Base-by-base conservation (phyloP, 2,888 invertebrate species). In the Metallyticus violacea region DNA sequence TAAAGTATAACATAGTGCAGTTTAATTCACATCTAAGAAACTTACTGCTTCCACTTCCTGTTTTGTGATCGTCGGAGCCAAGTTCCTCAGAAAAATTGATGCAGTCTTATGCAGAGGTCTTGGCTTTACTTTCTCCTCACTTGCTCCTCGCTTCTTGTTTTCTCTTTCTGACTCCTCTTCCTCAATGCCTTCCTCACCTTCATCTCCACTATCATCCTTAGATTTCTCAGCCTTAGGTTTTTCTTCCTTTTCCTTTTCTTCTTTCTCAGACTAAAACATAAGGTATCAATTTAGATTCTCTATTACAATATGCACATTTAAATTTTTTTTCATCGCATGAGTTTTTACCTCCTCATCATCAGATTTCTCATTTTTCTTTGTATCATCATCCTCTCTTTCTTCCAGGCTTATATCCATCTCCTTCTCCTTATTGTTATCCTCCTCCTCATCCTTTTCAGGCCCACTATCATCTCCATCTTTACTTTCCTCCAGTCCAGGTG, bases 61-160 rank as follows among this genome's bases (percentile, higher is more conserved):
- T 90, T 98, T 97, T 0, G 99, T 99, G 87, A 99, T 98, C 1
- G 97, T 96, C 0, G 99, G 99, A 0, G 99, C 98, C 87, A 99
- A 94, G 92, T 99, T 99, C 81, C 99, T 94, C 87, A 99, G 93
- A 91, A 99, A 99, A 89, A 99, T 99, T 1, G 99, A 99, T 29
- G 98, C 97, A 0, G 99, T 99, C 90, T 98, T 97, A 91, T 99
- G 99, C 79, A 99, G 93, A 2, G 97, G 95, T 85, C 96, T 93
- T 0, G 95, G 94, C 89, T 93, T 87, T 30, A 28, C 88, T 29
- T 88, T 87, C 77, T 89, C 89, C 83, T 89, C 89, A 26, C 88
- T 87, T 25, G 88, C 89, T 40, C 86, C 82, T 27, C 89, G 88
- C 76, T 88, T 88, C 83, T 86, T 90, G 88, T 88, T 87, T 80